Percentiles rank a stretch among this genome's conserved stretches.
phyloP scores from a whole-genome alignment of 2,797 vertebrate species.

The Acomys russatus region DNA sequence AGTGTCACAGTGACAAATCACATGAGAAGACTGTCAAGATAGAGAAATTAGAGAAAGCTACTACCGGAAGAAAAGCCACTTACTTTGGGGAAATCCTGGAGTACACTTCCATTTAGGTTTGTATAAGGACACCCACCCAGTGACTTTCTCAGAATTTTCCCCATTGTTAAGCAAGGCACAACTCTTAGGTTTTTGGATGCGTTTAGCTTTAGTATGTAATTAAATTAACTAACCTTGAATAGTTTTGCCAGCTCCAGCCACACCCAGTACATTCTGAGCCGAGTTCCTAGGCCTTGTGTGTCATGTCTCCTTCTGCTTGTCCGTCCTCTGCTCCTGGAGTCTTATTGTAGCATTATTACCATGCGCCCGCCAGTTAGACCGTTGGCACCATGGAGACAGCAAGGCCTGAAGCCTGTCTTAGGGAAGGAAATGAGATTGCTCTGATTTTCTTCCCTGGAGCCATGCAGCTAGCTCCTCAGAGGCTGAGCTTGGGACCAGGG shows the following conservation, averaged over 20 bases:
- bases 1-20: not conserved
- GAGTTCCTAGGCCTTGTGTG: not conserved
- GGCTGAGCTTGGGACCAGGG: not conserved
- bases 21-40: not conserved
- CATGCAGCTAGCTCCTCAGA: not conserved
- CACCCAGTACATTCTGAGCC: not conserved
- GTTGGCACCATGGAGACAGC: not conserved
- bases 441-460: not conserved
- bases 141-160: not conserved
- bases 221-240: constrained; percentile 48
- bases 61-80: not conserved
- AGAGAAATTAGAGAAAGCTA: not conserved
- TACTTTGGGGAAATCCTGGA: constrained; percentile 18
- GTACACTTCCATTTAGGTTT: not conserved
- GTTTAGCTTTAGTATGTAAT: constrained; percentile 63
- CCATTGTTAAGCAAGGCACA: not conserved
- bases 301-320: constrained; percentile 3
- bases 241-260: not conserved
- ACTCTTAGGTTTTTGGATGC: not conserved
- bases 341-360: not conserved
- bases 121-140: not conserved
- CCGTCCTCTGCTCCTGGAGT: not conserved
- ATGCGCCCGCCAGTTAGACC: not conserved
- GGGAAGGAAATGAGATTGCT: not conserved
- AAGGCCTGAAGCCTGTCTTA: not conserved